Evolutionary conservation across 2,888 invertebrate species (phyloP), one percentile per base, ranked within the genome.

Genomic region (Exephanes ischioxanthus): DNA sequence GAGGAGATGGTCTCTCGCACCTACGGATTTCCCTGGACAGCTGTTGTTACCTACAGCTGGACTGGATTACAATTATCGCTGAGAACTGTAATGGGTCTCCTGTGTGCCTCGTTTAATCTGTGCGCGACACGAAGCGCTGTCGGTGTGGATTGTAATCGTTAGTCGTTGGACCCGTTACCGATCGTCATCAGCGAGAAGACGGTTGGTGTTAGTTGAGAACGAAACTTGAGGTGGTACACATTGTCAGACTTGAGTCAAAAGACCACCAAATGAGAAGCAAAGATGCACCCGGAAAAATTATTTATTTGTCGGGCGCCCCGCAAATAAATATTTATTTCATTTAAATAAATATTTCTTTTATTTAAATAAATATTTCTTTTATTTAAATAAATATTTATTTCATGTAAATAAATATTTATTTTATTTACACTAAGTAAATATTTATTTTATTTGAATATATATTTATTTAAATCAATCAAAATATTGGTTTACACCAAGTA

Each of bases 1-100:
- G 66, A 58, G 22, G 72, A 61, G 66, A 51, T 67, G 63, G 37
- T n/a, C 51, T 76, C 76, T 85, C 79, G 75, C 72, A 71, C 75
- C 45, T 66, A 55, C 86, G 86, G 87, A 89, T 86, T 87, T 88
- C 66, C 19, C 73, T 80, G 79, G 53, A 7, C 85, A 85, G 85
- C 82, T 83, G 82, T 30, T 70, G 26, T 79, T 45, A 58, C 14
- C 30, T 30, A 48, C 87, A 87, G 87, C 88, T 88, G 80, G 55
- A 78, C 66, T 16, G 88, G 88, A 88, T 88, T 87, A 86, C 80
- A 87, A 88, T 88, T 84, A 81, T 61, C 30, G 9, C 61, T 30
- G 61, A 6, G 19, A 22, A n/a, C 75, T 41, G 63, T 76, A 53
- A 77, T 82, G 30, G 76, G 66, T 22, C 14, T 19, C 61, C n/a